A percentile compares a stretch with the other conserved stretches of the same genome.
These are phyloP conservation scores for Rambutsinella grinnellia DNA, from an alignment of 2,888 invertebrate genomes.

Conservation along the genomic window DNA sequence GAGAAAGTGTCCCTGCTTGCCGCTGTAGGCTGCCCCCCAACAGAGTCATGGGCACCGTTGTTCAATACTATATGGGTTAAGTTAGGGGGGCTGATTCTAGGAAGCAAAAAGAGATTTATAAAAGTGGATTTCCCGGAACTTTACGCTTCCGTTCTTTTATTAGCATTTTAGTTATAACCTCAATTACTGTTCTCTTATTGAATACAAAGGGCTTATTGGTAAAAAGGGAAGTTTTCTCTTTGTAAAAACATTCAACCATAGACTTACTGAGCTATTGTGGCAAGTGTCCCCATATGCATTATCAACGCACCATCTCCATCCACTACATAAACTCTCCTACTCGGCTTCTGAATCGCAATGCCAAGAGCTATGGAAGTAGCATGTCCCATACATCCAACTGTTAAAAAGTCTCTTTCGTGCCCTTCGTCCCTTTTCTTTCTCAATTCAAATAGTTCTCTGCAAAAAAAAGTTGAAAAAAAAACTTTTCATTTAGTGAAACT, in stretches of 20 bases:
- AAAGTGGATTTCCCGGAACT: background rate
- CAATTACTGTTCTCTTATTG: background rate
- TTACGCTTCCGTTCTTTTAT: background rate
- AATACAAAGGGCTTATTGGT: background rate
- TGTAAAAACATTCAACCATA: background rate
- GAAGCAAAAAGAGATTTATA: background rate
- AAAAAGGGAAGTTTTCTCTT: too few species aligned
- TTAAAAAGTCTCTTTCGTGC: conserved; percentile 70
- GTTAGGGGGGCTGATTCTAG: conserved; percentile 67
- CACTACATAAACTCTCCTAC: conserved; percentile 69
- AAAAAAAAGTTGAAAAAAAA: background rate
- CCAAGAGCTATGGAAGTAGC: conserved; percentile 70
- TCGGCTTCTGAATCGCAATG: conserved; percentile 69
- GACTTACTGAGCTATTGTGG: conserved; percentile 68
- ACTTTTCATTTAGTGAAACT: background rate
- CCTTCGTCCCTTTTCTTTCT: conserved; percentile 68
- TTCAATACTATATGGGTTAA: conserved; percentile 70
- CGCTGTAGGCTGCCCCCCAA: conserved; percentile 70
- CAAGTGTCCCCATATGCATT: conserved; percentile 71
- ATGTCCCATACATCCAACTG: conserved; percentile 71
- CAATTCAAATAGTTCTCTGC: conserved; percentile 70
- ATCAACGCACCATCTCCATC: conserved; percentile 71
- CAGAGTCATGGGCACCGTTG: conserved; percentile 71
- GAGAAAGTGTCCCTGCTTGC: conserved; percentile 54
- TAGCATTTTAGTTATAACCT: background rate